A percentile compares a stretch with the other conserved stretches of the same genome.
Conservation (phyloP, 1,140 invertebrate genomes). For the Triops cancriformis region DNA sequence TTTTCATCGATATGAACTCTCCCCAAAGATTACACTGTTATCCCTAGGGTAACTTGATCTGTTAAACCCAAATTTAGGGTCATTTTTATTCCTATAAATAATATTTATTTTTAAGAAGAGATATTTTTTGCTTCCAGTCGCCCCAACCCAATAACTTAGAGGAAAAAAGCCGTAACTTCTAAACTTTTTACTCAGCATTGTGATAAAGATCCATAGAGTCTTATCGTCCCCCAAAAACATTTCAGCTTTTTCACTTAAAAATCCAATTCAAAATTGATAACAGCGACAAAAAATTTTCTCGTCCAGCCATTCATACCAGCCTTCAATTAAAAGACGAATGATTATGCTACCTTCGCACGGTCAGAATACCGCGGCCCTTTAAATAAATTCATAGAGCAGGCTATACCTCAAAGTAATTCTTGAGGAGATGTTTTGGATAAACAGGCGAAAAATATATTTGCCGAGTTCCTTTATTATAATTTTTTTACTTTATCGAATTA, state of each 20-base stretch:
- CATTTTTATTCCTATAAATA: slow-evolving; percentile 35
- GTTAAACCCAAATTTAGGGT: slow-evolving; percentile 41
- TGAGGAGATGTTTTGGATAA: slow-evolving; percentile 65
- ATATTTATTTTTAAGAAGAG: slow-evolving; percentile 39
- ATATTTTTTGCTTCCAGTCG: no score
- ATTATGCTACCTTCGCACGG: slow-evolving; percentile 63
- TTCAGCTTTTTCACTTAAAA: slow-evolving; percentile 55
- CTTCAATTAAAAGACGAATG: slow-evolving; percentile 56
- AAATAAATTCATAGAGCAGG: slow-evolving; percentile 53
- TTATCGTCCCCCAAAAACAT: slow-evolving; percentile 51
- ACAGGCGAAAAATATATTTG: slow-evolving; percentile 55
- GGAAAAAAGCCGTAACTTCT: slow-evolving; percentile 38
- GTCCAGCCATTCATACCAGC: slow-evolving; percentile 55
- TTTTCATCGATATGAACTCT: slow-evolving; percentile 53
- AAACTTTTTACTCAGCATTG: slow-evolving; percentile 33
- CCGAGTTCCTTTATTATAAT: slow-evolving; percentile 50
- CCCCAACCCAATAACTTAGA: no score
- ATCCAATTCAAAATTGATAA: slow-evolving; percentile 43
- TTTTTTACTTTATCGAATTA: slow-evolving; percentile 33
- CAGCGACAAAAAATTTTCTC: slow-evolving; percentile 44
- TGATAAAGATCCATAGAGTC: slow-evolving; percentile 52
- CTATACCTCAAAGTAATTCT: slow-evolving; percentile 50
- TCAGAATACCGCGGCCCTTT: slow-evolving; percentile 55
- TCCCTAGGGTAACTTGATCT: slow-evolving; percentile 59
- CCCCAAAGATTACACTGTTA: slow-evolving; percentile 59